Conservation (phyloP, 2,113 vertebrate species). For the Phoxinus phoxinus region DNA sequence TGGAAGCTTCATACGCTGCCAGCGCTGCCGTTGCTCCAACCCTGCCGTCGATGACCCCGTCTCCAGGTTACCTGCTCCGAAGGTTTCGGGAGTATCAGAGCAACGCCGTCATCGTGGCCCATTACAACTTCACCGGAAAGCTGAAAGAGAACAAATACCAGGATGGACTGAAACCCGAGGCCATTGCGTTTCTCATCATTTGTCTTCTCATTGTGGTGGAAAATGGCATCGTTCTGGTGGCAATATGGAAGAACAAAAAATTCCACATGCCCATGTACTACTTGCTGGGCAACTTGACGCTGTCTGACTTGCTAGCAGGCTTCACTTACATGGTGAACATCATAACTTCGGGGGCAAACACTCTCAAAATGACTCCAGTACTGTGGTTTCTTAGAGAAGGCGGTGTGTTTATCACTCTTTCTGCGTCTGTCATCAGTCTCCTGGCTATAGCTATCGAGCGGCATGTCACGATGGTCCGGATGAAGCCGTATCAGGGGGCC, state of each 20-base stretch:
- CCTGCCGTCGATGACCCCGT: conserved; percentile 9
- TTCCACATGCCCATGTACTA: conserved; percentile 92
- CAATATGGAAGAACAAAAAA: conserved; percentile 88
- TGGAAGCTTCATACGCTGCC: conserved; percentile 58
- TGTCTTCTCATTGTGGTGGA: conserved; percentile 86
- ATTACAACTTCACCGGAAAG: conserved; percentile 90
- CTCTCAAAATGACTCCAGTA: conserved; percentile 82
- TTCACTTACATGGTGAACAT: conserved; percentile 90
- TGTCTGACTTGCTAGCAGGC: conserved; percentile 88
- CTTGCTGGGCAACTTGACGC: conserved; percentile 86
- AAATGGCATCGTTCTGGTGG: conserved; percentile 84
- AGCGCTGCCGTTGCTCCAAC: conserved; percentile 55
- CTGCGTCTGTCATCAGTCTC: conserved; percentile 86
- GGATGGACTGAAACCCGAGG: conserved; percentile 77
- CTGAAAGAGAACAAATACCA: conserved; percentile 79
- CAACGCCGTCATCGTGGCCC: conserved; percentile 76
- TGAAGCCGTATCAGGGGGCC: conserved; percentile 80
- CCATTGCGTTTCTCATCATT: conserved; percentile 81
- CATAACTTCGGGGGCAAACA: conserved; percentile 84
- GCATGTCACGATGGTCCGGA: conserved; percentile 86
- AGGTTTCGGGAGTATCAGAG: conserved; percentile 77
- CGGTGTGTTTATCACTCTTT: conserved; percentile 85
- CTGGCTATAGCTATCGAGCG: conserved; percentile 91
- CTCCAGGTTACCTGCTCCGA: conserved; percentile 59
- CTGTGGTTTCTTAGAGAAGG: conserved; percentile 89